Conservation (phyloP, 2,888 invertebrate species). For the Andrena hattorfiana region DNA sequence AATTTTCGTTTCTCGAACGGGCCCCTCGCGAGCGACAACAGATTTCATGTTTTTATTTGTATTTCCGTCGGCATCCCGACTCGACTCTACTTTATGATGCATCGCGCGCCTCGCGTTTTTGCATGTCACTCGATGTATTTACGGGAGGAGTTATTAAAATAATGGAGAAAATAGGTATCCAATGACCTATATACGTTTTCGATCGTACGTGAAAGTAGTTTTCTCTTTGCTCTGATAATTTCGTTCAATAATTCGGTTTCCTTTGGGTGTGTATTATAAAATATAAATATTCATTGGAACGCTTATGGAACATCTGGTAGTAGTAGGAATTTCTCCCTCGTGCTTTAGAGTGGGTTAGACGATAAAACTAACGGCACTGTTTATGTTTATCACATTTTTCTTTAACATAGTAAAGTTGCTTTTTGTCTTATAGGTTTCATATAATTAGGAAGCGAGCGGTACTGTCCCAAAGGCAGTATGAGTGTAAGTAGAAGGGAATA, state of each 20-base stretch:
- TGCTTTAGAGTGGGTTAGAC: neutral
- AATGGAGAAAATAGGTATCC: conserved; percentile 18
- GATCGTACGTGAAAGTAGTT: conserved; percentile 36
- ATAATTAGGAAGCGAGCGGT: conserved; percentile 39
- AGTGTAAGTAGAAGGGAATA: conserved; percentile 56
- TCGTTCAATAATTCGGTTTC: neutral
- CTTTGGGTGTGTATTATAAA: neutral
- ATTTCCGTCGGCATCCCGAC: neutral
- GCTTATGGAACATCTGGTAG: neutral
- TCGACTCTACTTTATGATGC: neutral
- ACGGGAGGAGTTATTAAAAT: conserved; percentile 8
- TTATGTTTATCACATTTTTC: neutral
- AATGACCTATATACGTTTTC: conserved; percentile 48
- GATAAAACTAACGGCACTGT: neutral
- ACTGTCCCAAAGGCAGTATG: conserved; percentile 49
- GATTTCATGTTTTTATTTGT: conserved; percentile 2
- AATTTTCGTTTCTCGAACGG: neutral
- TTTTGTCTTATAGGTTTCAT: conserved; percentile 50
- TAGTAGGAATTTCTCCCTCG: neutral
- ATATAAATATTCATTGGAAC: neutral
- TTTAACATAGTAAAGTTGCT: neutral
- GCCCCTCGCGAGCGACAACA: conserved; percentile 3
- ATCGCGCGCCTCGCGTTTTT: neutral
- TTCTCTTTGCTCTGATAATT: conserved; percentile 3
- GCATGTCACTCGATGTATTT: neutral